Evolutionary conservation across 2,797 vertebrate genomes (phyloP).

Genomic region (Sebastes minor): DNA sequence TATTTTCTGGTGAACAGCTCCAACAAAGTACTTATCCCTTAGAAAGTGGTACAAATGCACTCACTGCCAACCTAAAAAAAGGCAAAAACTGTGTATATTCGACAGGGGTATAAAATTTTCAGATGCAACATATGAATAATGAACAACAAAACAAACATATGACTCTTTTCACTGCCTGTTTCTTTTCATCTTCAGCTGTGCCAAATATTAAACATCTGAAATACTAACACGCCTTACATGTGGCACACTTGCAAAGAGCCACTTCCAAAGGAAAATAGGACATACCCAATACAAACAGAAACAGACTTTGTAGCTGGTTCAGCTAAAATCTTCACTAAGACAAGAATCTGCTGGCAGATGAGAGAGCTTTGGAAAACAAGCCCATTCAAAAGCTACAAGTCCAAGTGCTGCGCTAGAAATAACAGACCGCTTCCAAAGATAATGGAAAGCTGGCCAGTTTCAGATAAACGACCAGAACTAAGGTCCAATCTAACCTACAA

Average conservation of each 20-base stretch:
- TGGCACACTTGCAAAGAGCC: slow-evolving; percentile 30
- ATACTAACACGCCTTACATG: slow-evolving; percentile 17
- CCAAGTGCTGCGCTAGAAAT: slow-evolving; percentile 42
- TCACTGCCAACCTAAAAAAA: neutral
- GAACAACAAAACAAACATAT: neutral
- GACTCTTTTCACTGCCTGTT: neutral
- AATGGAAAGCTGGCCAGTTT: slow-evolving; percentile 42
- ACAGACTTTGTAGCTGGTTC: slow-evolving; percentile 54
- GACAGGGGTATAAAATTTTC: neutral
- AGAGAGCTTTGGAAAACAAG: slow-evolving; percentile 58
- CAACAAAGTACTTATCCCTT: neutral
- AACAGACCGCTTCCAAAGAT: slow-evolving; percentile 59
- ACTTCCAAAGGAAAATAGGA: slow-evolving; percentile 53
- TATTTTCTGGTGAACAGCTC: neutral
- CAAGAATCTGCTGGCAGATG: slow-evolving; percentile 62
- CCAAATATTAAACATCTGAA: slow-evolving; percentile 31
- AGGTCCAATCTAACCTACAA: slow-evolving; percentile 23
- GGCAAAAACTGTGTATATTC: neutral
- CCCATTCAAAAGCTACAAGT: slow-evolving; percentile 58
- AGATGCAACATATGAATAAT: neutral
- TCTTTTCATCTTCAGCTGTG: neutral
- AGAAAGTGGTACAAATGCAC: neutral
- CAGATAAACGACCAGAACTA: slow-evolving; percentile 23
- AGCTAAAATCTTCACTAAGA: slow-evolving; percentile 59
- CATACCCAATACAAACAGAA: slow-evolving; percentile 60